Conservation (phyloP, 2,888 invertebrate genomes). For the Erpobdella octoculata region DNA sequence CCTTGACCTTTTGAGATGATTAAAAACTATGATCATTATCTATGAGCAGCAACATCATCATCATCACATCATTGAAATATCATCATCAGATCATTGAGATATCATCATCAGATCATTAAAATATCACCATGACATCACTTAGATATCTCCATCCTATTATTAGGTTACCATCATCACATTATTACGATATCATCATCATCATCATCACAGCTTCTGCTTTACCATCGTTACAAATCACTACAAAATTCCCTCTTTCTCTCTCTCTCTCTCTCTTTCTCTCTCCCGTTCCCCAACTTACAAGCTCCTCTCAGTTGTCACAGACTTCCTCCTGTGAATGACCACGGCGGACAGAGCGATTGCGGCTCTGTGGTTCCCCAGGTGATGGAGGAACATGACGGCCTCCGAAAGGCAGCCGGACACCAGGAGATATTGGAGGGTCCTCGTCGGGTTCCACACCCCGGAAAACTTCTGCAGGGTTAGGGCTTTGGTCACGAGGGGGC, state of each 20-base stretch:
- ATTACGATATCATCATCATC: background rate
- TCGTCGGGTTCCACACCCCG: background rate
- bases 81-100: background rate
- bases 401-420: background rate
- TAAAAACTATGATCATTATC: background rate
- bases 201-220: background rate
- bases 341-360: conserved; percentile 4
- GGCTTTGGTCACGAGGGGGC: conserved; percentile 16
- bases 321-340: background rate
- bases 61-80: background rate
- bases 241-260: no score
- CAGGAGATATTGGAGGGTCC: conserved; percentile 23
- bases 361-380: background rate
- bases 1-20: background rate
- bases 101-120: background rate
- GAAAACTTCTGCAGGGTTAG: background rate
- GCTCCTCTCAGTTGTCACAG: background rate
- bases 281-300: background rate
- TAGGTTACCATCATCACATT: background rate
- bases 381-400: background rate
- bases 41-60: background rate
- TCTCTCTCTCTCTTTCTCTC: no score
- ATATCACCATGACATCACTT: background rate
- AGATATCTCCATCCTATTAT: background rate
- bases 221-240: no score